Evolutionary conservation across 2,797 vertebrate genomes (phyloP), one percentile per base, ranked within the genome.

Genomic region (Sebastes matsubarae): DNA sequence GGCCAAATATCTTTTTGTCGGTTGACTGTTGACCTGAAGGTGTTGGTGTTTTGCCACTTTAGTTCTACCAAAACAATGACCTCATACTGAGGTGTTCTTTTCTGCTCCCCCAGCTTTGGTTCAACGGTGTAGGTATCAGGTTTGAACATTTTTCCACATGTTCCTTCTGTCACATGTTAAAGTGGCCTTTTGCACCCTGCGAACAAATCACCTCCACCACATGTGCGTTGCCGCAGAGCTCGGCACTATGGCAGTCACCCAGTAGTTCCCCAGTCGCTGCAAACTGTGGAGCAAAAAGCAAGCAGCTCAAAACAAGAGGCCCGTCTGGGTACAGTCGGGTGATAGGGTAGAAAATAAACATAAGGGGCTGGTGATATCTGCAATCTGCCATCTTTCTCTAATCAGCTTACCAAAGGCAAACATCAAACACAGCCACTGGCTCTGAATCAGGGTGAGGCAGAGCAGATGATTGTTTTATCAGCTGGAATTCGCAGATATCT

Each of bases 381-480:
- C 25, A 74, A 57, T 82, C 71, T 57, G 67, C 84, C 82, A 75
- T 90, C 88, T 92, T 93, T 90, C 88, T 92, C 86, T 93, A 93
- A 95, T 95, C 94, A 93, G 85, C 87, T 93, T 83, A 88, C 81
- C 81, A 71, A 87, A 90, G 74, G 81, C 89, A 87, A 90, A 96
- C 93, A 94, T 94, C 91, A 94, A 93, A 94, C 83, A 34, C 36
- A 30, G 76, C 84, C 81, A 67, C 84, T 89, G 91, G 92, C 92
- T 71, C 70, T 72, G 79, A 82, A 92, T 91, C 90, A 93, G 89
- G 86, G 85, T 77, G 90, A 93, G 89, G 82, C 87, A 82, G 85
- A 90, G 89, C 86, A 81, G 87, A 90, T 89, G 94, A 95, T 94
- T 91, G 93, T 88, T 95, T 94, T 95, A 95, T 96, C 95, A 92